A percentile compares a stretch with the other conserved stretches of the same genome.
Conservation (phyloP, 1,140 invertebrate species). For the Drosophila kepulauana region DNA sequence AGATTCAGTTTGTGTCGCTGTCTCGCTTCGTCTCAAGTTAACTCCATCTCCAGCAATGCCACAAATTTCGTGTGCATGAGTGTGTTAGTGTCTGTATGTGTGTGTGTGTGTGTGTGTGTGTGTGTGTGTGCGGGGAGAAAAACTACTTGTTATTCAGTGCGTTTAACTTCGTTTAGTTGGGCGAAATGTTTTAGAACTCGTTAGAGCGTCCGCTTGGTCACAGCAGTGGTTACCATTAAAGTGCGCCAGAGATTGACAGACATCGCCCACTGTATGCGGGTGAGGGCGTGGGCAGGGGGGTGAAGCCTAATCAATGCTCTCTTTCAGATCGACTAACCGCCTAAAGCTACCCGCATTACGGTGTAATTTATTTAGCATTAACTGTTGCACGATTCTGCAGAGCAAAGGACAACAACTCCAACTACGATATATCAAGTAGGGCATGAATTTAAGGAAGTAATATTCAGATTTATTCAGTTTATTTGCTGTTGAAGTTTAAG, state of each 20-base stretch:
- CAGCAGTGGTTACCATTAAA: slow-evolving; percentile 32
- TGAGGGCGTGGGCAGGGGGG: not conserved
- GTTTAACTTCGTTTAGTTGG: slow-evolving; percentile 81
- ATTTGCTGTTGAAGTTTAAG: not conserved
- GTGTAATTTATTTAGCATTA: slow-evolving; percentile 73
- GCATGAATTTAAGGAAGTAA: too few relatives aligned
- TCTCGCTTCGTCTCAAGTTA: slow-evolving; percentile 62
- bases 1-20: slow-evolving; percentile 64
- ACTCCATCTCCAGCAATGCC: slow-evolving; percentile 52
- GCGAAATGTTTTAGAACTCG: slow-evolving; percentile 80
- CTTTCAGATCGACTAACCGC: slow-evolving; percentile 25
- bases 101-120: slow-evolving; percentile 21
- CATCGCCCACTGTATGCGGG: slow-evolving; percentile 27
- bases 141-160: slow-evolving; percentile 81
- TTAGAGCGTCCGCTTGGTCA: slow-evolving; percentile 57
- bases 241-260: slow-evolving; percentile 53
- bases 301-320: slow-evolving; percentile 60
- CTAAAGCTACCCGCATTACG: slow-evolving; percentile 48
- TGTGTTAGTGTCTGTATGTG: slow-evolving; percentile 9
- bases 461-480: not conserved
- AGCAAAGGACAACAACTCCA: not conserved
- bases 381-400: slow-evolving; percentile 54
- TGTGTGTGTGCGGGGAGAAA: slow-evolving; percentile 35
- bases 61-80: slow-evolving; percentile 31
- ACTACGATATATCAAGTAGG: not conserved